Base-by-base conservation (phyloP, 2,797 vertebrate species). In the Gymnoscopelus braueri region DNA sequence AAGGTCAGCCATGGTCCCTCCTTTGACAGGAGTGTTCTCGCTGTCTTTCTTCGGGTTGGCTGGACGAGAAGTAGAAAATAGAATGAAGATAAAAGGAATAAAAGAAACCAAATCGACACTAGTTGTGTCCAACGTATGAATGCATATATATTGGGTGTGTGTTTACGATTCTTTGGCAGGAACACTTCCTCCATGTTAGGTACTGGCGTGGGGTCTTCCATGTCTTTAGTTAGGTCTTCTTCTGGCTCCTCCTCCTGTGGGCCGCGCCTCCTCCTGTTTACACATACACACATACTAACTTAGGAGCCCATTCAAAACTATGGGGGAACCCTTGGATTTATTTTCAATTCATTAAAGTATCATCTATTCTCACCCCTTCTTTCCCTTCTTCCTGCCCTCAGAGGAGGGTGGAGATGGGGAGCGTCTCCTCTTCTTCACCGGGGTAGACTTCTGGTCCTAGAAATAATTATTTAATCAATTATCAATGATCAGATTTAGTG, bases 1-100 rank as follows among this genome's bases (percentile, higher is more conserved):
- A 4, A 99, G 93, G 86, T 99, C 98, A 19, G 97, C 95, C 79
- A 99, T 97, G 0, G 95, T 95, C 63, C 98, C 98, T 80, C 98
- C 98, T 90, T 98, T 99, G 56, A 99, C 97, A 0, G 98, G 98
- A 3, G 96, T 98, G 82, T 99, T 97, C 83, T 99, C 98, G 62
- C 97, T 99, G 89, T 99, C 98, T 81, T 99, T 99, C 91, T 99
- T 99, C 60, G 96, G 92, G 83, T 99, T 99, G 49, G 98, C 98
- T 99, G 68, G 9, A 44, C 6, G 8, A 8, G 7, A 8, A 44
- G 39, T 8, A 44, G 39, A 44, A 6, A 8, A 44, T 6, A 44
- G 39, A 6, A 44, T 5, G 39, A 44, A 1, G 39, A 44, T 6
- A 35, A 6, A 35, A 3, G 32, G 5, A 35, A 6, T 35, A 44